Percentiles rank a stretch among this genome's conserved stretches.
Evolutionary conservation across 2,797 vertebrate species (phyloP).

Genomic region (Myotis findleyi): DNA sequence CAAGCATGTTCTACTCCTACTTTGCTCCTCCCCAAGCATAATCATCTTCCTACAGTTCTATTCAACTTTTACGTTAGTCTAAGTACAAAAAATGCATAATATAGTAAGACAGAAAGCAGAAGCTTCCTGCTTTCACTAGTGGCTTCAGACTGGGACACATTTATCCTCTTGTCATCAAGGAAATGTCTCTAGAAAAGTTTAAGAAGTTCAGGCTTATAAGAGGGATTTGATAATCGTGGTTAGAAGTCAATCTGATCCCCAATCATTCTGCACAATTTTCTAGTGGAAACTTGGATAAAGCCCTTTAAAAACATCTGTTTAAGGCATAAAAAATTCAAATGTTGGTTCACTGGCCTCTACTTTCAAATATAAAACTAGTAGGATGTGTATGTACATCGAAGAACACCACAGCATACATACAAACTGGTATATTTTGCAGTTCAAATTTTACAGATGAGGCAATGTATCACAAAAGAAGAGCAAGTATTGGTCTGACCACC

Average conservation of each 20-base stretch:
- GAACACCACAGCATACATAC: not conserved
- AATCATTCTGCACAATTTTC: constrained; percentile 46
- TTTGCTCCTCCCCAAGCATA: not conserved
- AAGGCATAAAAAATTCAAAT: constrained; percentile 28
- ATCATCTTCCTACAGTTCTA: not conserved
- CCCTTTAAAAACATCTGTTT: not conserved
- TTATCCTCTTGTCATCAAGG: constrained; percentile 21
- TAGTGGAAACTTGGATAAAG: constrained; percentile 10
- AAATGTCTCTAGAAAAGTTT: constrained; percentile 30
- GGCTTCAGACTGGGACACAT: constrained; percentile 24
- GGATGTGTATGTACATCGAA: not conserved
- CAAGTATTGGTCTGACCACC: not conserved
- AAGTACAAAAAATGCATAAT: constrained; percentile 33
- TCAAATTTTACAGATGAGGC: constrained; percentile 8
- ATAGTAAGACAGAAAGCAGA: constrained; percentile 22
- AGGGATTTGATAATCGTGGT: not conserved
- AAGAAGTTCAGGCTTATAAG: constrained; percentile 23
- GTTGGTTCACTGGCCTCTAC: not conserved
- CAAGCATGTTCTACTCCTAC: not conserved
- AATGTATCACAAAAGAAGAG: constrained; percentile 1
- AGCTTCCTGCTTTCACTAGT: constrained; percentile 46
- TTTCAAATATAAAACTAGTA: constrained; percentile 33
- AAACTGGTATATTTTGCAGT: not conserved
- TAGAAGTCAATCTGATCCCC: constrained; percentile 33
- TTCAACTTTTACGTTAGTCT: constrained; percentile 33